Percentiles rank a stretch among this genome's conserved stretches.
Evolutionary conservation across 1,140 invertebrate species (phyloP).

Genomic region (Ceratina japonica): DNA sequence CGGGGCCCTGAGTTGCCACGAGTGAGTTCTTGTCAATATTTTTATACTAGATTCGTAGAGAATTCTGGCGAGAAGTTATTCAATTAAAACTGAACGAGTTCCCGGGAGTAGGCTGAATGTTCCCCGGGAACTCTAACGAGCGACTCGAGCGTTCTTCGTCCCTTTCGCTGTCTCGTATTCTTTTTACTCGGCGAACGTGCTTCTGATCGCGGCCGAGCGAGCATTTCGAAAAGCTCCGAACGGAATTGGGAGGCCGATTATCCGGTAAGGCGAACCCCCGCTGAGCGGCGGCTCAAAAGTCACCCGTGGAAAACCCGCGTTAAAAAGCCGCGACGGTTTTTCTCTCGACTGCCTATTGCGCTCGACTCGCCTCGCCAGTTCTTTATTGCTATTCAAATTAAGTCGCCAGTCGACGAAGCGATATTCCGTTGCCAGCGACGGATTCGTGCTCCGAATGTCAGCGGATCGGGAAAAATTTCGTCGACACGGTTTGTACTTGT

Average conservation of each 20-base stretch:
- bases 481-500: conserved; percentile 24
- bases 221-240: conserved; percentile 36
- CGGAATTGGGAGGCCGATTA: conserved; percentile 42
- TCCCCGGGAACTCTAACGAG: background rate
- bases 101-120: background rate
- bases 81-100: conserved; percentile 3
- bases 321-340: conserved; percentile 46
- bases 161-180: background rate
- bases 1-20: background rate
- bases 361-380: conserved; percentile 17
- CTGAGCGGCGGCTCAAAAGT: conserved; percentile 31
- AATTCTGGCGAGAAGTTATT: background rate
- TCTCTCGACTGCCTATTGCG: background rate
- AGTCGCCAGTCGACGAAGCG: conserved; percentile 19
- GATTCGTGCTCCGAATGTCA: background rate
- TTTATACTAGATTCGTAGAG: background rate
- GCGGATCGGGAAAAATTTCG: background rate
- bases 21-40: background rate
- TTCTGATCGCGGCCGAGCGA: conserved; percentile 32
- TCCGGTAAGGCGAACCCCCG: conserved; percentile 50
- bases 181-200: background rate
- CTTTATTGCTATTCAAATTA: conserved; percentile 47
- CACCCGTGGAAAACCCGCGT: conserved; percentile 26
- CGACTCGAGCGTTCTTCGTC: background rate
- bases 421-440: conserved; percentile 7